Percentiles rank a stretch among this genome's conserved stretches.
phyloP scores from a whole-genome alignment of 2,888 invertebrate genomes.

The Aethes cnicana region DNA sequence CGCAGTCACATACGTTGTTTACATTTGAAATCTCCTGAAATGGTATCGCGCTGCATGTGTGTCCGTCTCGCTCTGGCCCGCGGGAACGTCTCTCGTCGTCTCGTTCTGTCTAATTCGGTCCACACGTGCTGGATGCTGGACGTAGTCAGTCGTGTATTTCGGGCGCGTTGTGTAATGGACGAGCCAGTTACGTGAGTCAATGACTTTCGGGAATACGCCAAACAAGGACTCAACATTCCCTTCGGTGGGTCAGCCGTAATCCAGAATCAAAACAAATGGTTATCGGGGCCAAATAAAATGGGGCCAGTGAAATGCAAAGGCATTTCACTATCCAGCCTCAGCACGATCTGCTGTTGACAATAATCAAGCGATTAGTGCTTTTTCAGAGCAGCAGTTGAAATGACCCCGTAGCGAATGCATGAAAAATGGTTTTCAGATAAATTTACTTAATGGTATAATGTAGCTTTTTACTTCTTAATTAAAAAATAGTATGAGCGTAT shows the following conservation, averaged over 20 bases:
- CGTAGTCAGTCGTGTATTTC: slow-evolving; percentile 61
- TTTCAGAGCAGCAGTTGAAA: no score
- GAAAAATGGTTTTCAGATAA: no score
- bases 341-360: no score
- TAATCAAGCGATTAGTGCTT: no score
- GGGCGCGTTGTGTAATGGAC: slow-evolving; percentile 41
- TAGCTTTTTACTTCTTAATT: no score
- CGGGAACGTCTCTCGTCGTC: slow-evolving; percentile 36
- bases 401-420: no score
- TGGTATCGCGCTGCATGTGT: slow-evolving; percentile 64
- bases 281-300: no score
- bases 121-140: slow-evolving; percentile 48
- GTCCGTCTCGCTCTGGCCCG: slow-evolving; percentile 45
- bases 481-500: no score
- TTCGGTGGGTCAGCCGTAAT: background rate
- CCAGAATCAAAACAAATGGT: background rate
- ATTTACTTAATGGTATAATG: no score
- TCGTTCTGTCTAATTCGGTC: slow-evolving; percentile 48
- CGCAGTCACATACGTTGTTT: slow-evolving; percentile 38
- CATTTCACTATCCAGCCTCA: no score
- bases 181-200: slow-evolving; percentile 24
- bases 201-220: slow-evolving; percentile 19
- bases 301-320: no score
- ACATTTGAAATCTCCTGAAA: slow-evolving; percentile 54
- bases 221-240: slow-evolving; percentile 17